Evolutionary conservation across 2,797 vertebrate genomes (phyloP), one percentile per base, ranked within the genome.

Genomic region (Cyprinodon diabolis): DNA sequence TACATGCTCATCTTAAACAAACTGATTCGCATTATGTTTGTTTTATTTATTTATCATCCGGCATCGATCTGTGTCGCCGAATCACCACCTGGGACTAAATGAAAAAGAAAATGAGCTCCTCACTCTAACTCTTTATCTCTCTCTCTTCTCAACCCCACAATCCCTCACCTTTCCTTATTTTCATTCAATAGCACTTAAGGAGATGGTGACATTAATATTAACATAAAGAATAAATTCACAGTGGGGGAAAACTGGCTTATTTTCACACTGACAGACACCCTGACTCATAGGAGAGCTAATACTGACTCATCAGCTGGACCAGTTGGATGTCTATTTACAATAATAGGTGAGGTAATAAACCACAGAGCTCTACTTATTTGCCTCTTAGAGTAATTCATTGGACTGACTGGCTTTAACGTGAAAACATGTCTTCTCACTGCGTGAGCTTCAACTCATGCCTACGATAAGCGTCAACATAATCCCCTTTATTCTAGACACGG

Each of bases 41-140:
- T 72, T 87, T 87, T 82, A 76, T 89, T 88, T 83, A 87, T 91
- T 90, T 87, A 87, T 89, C 79, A 81, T 80, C 45, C 43, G 0
- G 73, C 79, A 93, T 90, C 78, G 90, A 92, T 92, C 49, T 52
- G 72, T 48, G 75, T 66, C 1, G 12, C 54, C 19, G 71, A 89
- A 87, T 87, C 76, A 84, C 86, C 75, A 69, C 83, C 86, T 69
- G 72, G 86, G 76, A 82, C 84, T 77, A 89, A 85, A 91, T 88
- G 82, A 89, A 91, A 65, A 90, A 87, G 85, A 89, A 90, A 90
- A 90, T 84, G 77, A 87, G 77, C 74, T 75, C 51, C 71, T 90
- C 70, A 71, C 72, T 86, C 75, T 30, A 17, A 72, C 76, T 77
- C 80, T 58, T 90, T 83, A 82, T 88, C 79, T 77, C 72, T 52